Conservation (phyloP, 2,888 invertebrate genomes). For the Gymnoscelis rufifasciata region DNA sequence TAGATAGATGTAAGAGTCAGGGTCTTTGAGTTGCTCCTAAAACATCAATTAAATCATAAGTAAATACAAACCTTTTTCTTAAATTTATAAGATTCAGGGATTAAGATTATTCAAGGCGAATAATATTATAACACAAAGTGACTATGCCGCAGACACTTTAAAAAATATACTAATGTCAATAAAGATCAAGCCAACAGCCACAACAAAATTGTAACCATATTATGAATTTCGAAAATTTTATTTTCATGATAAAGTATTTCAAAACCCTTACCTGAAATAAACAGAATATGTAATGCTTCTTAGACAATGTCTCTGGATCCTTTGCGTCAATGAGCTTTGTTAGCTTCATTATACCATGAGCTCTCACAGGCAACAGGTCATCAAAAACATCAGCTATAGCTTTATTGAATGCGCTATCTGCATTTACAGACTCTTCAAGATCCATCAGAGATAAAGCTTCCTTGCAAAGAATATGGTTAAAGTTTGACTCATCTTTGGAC, state of each 20-base stretch:
- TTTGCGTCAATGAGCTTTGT: slow-evolving; percentile 83
- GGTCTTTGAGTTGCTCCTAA: slow-evolving; percentile 85
- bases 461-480: slow-evolving; percentile 53
- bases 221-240: too few species aligned
- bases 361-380: slow-evolving; percentile 86
- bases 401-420: slow-evolving; percentile 72
- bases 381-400: slow-evolving; percentile 84
- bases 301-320: slow-evolving; percentile 81
- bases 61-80: too few species aligned
- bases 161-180: too few species aligned
- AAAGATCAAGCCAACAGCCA: too few species aligned
- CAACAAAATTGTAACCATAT: too few species aligned
- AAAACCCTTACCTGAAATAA: slow-evolving; percentile 81
- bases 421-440: slow-evolving; percentile 34
- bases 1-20: slow-evolving; percentile 90
- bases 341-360: slow-evolving; percentile 87
- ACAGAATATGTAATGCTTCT: slow-evolving; percentile 83
- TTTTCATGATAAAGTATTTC: background rate
- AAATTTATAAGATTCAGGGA: too few species aligned
- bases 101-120: too few species aligned
- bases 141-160: too few species aligned
- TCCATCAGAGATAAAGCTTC: slow-evolving; percentile 54
- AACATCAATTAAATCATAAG: background rate
- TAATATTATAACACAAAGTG: too few species aligned
- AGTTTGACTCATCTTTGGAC: slow-evolving; percentile 36